phyloP scores from a whole-genome alignment of 92 coral and sea anemone genomes.

The Epizoanthus scotinus region DNA sequence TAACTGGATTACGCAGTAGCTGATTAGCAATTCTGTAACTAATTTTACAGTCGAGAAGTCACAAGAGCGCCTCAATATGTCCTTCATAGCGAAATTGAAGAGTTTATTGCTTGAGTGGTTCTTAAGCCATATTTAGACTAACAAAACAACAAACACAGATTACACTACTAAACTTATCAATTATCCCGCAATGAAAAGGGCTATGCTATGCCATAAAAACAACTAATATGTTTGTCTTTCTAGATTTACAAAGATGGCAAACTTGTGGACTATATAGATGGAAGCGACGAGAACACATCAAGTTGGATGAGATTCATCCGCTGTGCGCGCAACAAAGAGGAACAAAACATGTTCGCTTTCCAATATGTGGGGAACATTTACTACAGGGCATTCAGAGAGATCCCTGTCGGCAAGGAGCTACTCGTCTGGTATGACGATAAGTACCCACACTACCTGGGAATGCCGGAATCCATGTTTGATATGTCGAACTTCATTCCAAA shows the following conservation, averaged over 20 bases:
- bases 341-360: constrained; percentile 85
- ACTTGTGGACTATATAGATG: constrained; percentile 78
- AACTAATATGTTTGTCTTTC: neutral
- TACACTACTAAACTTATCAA: too few species aligned
- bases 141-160: neutral
- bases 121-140: neutral
- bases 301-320: constrained; percentile 99
- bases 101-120: neutral
- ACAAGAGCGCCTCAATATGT: neutral
- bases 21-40: too few species aligned
- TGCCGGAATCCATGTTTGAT: constrained; percentile 89
- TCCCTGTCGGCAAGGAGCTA: constrained; percentile 84
- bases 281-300: constrained; percentile 80
- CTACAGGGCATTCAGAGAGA: constrained; percentile 92
- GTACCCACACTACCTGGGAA: constrained; percentile 93
- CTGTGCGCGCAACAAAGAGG: constrained; percentile 82
- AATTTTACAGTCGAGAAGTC: neutral
- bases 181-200: neutral
- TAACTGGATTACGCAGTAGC: too few species aligned
- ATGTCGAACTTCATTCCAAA: constrained; percentile 87
- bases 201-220: neutral
- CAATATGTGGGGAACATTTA: constrained; percentile 91
- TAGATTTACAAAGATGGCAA: constrained; percentile 90
- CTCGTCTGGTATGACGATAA: constrained; percentile 98
- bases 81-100: neutral